A percentile compares a stretch with the other conserved stretches of the same genome.
phyloP scores from a whole-genome alignment of 2,113 vertebrate species.

The Pachyramphus minor region DNA sequence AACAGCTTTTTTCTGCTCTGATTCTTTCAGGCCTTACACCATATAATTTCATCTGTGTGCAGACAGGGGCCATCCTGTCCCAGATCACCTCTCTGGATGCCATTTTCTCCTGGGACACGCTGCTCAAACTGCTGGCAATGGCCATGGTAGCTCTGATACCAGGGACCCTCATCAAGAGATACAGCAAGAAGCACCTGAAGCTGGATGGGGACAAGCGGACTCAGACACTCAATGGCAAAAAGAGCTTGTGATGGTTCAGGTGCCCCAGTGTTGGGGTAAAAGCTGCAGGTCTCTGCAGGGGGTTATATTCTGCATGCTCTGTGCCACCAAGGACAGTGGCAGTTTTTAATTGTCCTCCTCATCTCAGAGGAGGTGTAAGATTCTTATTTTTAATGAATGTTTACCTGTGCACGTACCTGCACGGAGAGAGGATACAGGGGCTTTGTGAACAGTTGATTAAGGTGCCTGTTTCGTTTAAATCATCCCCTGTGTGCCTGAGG shows the following conservation, averaged over 20 bases:
- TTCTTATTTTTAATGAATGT: constrained; percentile 18
- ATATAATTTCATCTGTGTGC: constrained; percentile 98
- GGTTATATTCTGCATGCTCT: constrained; percentile 3
- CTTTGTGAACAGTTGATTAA: background rate
- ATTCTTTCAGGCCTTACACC: constrained; percentile 84
- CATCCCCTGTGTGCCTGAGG: background rate
- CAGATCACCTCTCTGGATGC: constrained; percentile 90
- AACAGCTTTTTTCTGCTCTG: background rate
- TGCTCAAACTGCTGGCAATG: constrained; percentile 87
- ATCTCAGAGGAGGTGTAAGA: background rate
- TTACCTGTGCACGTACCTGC: background rate
- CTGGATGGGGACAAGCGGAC: constrained; percentile 57
- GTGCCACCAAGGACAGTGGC: background rate
- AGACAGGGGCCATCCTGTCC: constrained; percentile 92
- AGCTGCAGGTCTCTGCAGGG: background rate
- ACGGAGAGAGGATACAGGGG: background rate
- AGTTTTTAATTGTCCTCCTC: constrained; percentile 17
- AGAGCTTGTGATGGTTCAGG: constrained; percentile 72
- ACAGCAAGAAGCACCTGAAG: constrained; percentile 76
- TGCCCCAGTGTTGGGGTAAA: background rate
- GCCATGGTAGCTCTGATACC: constrained; percentile 87
- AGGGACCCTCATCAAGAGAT: constrained; percentile 84
- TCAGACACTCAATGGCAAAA: constrained; percentile 65
- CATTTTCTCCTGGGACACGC: constrained; percentile 87
- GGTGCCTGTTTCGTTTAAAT: background rate